Conservation (phyloP, 1,140 invertebrate species). For the Macrostomum lignano region DNA sequence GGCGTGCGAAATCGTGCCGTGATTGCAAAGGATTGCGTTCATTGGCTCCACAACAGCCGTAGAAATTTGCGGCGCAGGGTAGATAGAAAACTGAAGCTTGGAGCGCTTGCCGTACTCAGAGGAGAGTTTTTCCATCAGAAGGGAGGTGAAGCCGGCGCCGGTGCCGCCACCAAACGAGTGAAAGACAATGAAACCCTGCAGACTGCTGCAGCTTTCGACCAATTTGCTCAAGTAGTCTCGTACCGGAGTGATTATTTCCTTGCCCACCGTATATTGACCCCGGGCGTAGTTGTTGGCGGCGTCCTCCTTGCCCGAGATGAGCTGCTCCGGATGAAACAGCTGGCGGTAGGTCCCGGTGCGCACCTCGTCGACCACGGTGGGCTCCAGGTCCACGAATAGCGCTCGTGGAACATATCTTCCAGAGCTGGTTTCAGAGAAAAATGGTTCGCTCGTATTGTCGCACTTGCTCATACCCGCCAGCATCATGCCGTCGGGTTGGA, state of each 20-base stretch:
- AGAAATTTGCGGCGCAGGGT: slow-evolving; percentile 16
- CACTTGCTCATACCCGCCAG: slow-evolving; percentile 28
- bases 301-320: slow-evolving; percentile 20
- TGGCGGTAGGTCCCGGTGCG: slow-evolving; percentile 33
- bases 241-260: slow-evolving; percentile 7
- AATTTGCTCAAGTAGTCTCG: slow-evolving; percentile 3
- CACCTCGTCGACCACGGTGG: slow-evolving; percentile 44
- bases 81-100: slow-evolving; percentile 4
- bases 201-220: slow-evolving; percentile 1
- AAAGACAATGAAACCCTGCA: slow-evolving; percentile 11
- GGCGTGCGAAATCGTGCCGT: slow-evolving; percentile 6
- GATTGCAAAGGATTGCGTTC: slow-evolving; percentile 16
- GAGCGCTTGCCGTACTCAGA: neutral
- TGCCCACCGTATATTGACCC: slow-evolving; percentile 10
- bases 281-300: slow-evolving; percentile 34
- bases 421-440: slow-evolving; percentile 32
- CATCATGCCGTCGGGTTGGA: slow-evolving; percentile 41
- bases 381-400: slow-evolving; percentile 48
- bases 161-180: slow-evolving; percentile 48
- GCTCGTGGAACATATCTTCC: slow-evolving; percentile 51
- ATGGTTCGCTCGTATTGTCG: slow-evolving; percentile 27
- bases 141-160: slow-evolving; percentile 24
- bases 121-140: neutral
- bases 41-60: slow-evolving; percentile 20
- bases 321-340: slow-evolving; percentile 32